Evolutionary conservation across 2,797 vertebrate genomes (phyloP).

Genomic region (Cephalopachus bancanus): DNA sequence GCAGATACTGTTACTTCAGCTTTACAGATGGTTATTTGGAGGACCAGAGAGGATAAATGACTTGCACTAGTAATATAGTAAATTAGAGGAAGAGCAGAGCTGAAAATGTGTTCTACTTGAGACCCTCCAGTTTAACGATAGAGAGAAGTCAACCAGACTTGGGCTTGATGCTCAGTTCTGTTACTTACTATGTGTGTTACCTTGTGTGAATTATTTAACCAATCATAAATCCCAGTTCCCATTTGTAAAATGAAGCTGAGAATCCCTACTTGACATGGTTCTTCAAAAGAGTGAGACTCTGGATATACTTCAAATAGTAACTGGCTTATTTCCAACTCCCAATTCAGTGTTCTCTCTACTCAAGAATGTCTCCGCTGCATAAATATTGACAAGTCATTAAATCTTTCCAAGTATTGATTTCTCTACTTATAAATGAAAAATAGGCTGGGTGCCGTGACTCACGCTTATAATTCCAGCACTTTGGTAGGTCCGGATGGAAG

Average conservation of each 20-base stretch:
- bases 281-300: background rate
- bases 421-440: constrained; percentile 57
- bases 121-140: background rate
- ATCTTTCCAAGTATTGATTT: constrained; percentile 53
- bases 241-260: background rate
- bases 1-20: background rate
- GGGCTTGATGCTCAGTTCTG: background rate
- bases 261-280: background rate
- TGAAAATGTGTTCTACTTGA: background rate
- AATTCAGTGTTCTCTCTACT: background rate
- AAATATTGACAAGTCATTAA: background rate
- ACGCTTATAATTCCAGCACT: too few relatives aligned
- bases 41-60: background rate
- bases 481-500: too few relatives aligned
- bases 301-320: background rate
- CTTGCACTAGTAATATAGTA: background rate
- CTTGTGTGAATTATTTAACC: background rate
- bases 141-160: background rate
- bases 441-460: too few relatives aligned
- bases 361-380: background rate
- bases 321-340: background rate
- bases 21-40: background rate
- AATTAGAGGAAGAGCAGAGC: background rate
- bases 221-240: background rate
- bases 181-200: background rate